Percentiles rank a stretch among this genome's conserved stretches.
Evolutionary conservation across 2,113 vertebrate genomes (phyloP).

Genomic region (Uropsilus gracilis): DNA sequence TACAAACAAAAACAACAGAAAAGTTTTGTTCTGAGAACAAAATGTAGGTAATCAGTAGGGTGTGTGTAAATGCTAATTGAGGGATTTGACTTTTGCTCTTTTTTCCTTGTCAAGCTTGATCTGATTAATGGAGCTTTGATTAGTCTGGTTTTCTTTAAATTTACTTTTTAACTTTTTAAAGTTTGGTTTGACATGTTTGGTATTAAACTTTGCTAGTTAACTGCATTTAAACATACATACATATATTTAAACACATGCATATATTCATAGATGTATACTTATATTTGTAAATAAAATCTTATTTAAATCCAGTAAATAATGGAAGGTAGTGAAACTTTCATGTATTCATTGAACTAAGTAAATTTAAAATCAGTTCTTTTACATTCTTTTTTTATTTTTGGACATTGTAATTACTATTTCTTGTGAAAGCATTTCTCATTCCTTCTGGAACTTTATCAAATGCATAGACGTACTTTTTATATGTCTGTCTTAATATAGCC

Average conservation of each 20-base stretch:
- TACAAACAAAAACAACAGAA: no score
- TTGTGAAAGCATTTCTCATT: constrained; percentile 53
- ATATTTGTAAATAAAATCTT: background rate
- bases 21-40: no score
- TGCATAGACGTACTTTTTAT: constrained; percentile 66
- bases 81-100: background rate
- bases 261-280: constrained; percentile 21
- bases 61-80: background rate
- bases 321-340: constrained; percentile 37
- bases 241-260: constrained; percentile 59
- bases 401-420: background rate
- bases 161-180: no score
- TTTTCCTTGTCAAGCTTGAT: background rate
- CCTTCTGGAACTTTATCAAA: constrained; percentile 33
- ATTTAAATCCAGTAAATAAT: constrained; percentile 27
- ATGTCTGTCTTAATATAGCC: constrained; percentile 46
- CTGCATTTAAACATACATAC: constrained; percentile 47
- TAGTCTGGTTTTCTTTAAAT: constrained; percentile 9
- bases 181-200: constrained; percentile 20
- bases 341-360: background rate
- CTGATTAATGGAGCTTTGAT: background rate
- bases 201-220: constrained; percentile 46
- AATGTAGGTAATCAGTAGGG: background rate
- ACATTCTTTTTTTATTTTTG: background rate
- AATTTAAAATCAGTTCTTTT: background rate